Percentiles rank a stretch among this genome's conserved stretches.
Conservation (phyloP, 2,888 invertebrate genomes). For the Iphiclides podalirius region DNA sequence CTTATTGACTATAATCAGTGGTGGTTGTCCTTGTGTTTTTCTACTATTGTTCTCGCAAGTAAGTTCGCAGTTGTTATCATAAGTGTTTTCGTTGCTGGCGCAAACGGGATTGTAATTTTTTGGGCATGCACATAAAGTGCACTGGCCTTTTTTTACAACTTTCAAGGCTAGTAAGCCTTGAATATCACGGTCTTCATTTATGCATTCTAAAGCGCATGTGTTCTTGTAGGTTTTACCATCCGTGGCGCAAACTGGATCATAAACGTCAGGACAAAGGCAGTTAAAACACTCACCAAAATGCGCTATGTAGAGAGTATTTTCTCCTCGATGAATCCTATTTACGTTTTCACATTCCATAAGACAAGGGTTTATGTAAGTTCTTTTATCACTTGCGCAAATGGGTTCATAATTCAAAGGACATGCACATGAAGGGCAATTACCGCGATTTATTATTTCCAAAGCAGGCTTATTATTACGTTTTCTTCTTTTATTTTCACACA, state of each 20-base stretch:
- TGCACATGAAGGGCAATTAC: neutral
- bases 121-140: conserved; percentile 22
- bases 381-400: conserved; percentile 1
- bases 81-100: conserved; percentile 29
- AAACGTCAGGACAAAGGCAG: conserved; percentile 14
- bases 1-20: conserved; percentile 11
- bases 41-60: conserved; percentile 30
- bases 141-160: conserved; percentile 14
- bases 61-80: conserved; percentile 37
- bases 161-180: conserved; percentile 8
- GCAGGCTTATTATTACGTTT: conserved; percentile 24
- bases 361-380: conserved; percentile 40
- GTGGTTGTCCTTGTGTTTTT: conserved; percentile 1
- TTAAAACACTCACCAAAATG: conserved; percentile 22
- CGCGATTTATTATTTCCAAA: neutral
- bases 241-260: neutral
- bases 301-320: conserved; percentile 1
- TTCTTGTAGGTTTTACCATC: conserved; percentile 36
- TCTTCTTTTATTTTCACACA: conserved; percentile 36
- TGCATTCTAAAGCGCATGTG: conserved; percentile 35
- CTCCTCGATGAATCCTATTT: conserved; percentile 3
- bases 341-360: conserved; percentile 33
- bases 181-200: conserved; percentile 21
- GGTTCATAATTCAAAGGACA: neutral
- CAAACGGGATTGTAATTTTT: neutral